Conservation (phyloP, 2,888 invertebrate species). For the Drosophila kokeensis region DNA sequence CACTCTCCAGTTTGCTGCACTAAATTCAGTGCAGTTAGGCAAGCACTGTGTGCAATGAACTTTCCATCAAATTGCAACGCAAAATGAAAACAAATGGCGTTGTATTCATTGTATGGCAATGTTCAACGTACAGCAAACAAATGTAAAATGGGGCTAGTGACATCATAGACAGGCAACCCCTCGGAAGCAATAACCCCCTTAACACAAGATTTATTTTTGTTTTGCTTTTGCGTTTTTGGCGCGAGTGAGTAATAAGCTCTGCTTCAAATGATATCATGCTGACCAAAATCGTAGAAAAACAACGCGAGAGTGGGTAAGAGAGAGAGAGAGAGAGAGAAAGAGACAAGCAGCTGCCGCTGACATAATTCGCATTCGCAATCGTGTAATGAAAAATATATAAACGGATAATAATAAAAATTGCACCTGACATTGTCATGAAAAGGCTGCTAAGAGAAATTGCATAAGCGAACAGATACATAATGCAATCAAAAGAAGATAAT, state of each 20-base stretch:
- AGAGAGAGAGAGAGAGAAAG: neutral
- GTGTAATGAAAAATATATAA: constrained; percentile 20
- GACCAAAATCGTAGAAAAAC: constrained; percentile 29
- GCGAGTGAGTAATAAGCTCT: constrained; percentile 67
- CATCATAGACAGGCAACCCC: constrained; percentile 44
- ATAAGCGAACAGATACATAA: constrained; percentile 54
- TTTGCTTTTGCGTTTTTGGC: constrained; percentile 52
- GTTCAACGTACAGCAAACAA: neutral
- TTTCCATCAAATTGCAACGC: constrained; percentile 41
- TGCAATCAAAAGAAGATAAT: constrained; percentile 46
- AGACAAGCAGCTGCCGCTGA: constrained; percentile 41
- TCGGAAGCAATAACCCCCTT: constrained; percentile 16
- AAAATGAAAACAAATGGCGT: constrained; percentile 46
- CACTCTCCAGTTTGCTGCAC: neutral
- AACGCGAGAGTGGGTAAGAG: neutral
- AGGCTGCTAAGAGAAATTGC: constrained; percentile 49
- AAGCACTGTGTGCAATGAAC: constrained; percentile 45
- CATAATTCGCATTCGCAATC: constrained; percentile 60
- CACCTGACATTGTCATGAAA: constrained; percentile 79
- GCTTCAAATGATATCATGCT: constrained; percentile 70
- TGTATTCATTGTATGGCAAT: constrained; percentile 6
- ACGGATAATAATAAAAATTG: constrained; percentile 49
- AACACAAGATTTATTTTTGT: constrained; percentile 36
- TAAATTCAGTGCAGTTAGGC: constrained; percentile 15
- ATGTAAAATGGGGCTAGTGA: constrained; percentile 29